Conservation (phyloP, 2,888 invertebrate species). For the Hirtodrosophila cameraria region DNA sequence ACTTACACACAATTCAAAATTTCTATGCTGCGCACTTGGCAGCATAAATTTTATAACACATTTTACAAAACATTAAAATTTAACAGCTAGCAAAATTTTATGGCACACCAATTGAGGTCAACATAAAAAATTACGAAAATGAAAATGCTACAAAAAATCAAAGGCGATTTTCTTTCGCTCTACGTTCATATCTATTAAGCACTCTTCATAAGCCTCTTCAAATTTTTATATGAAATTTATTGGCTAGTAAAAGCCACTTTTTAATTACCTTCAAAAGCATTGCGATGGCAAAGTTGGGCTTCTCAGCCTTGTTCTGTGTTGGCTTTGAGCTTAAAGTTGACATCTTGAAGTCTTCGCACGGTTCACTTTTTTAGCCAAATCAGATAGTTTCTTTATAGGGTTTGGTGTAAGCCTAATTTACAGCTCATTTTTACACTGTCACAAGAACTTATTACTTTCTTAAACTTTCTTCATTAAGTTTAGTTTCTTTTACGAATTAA, state of each 20-base stretch:
- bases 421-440: too few species aligned
- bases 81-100: constrained; percentile 53
- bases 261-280: constrained; percentile 37
- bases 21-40: constrained; percentile 52
- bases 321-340: constrained; percentile 5
- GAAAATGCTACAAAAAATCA: constrained; percentile 20
- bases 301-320: constrained; percentile 10
- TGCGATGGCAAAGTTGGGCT: constrained; percentile 26
- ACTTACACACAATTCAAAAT: constrained; percentile 40
- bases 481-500: too few species aligned
- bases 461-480: too few species aligned
- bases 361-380: constrained; percentile 1
- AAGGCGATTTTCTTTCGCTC: constrained; percentile 26
- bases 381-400: too few species aligned
- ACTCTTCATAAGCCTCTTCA: neutral
- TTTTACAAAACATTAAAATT: constrained; percentile 52
- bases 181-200: neutral
- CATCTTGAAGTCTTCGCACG: constrained; percentile 35
- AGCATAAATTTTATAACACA: constrained; percentile 61
- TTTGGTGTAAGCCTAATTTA: too few species aligned
- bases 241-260: neutral
- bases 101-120: constrained; percentile 65
- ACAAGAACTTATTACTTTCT: too few species aligned
- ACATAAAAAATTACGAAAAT: constrained; percentile 45
- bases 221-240: constrained; percentile 6